Evolutionary conservation across 2,113 vertebrate species (phyloP).

Genomic region (Xyliphius kryptos): DNA sequence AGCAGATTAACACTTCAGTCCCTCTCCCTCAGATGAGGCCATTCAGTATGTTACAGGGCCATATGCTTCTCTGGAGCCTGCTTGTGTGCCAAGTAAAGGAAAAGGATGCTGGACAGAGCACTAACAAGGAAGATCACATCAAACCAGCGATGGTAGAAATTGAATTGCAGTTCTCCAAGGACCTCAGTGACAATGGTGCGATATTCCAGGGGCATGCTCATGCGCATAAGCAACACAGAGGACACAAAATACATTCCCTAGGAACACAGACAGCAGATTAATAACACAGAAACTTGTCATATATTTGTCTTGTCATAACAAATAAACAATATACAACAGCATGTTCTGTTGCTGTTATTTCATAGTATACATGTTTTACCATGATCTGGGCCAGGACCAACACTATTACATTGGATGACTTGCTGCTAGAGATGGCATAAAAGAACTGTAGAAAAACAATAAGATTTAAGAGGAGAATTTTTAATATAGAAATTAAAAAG

Average conservation of each 20-base stretch:
- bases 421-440: slow-evolving; percentile 97
- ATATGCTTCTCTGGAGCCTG: slow-evolving; percentile 97
- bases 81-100: slow-evolving; percentile 95
- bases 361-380: slow-evolving; percentile 66
- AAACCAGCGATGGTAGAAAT: slow-evolving; percentile 98
- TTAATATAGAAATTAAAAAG: too few relatives aligned
- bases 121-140: slow-evolving; percentile 98
- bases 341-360: too few relatives aligned
- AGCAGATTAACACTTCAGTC: not conserved
- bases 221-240: slow-evolving; percentile 90
- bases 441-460: slow-evolving; percentile 76
- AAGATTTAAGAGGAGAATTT: too few relatives aligned
- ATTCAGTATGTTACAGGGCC: slow-evolving; percentile 56
- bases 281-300: not conserved
- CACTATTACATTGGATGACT: slow-evolving; percentile 97
- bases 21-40: not conserved
- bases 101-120: slow-evolving; percentile 94
- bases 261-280: not conserved
- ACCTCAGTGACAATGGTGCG: slow-evolving; percentile 93
- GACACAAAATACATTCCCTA: slow-evolving; percentile 99
- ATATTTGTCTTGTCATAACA: too few relatives aligned
- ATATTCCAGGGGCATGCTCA: slow-evolving; percentile 96
- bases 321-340: not conserved
- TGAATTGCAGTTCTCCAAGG: slow-evolving; percentile 95
- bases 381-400: slow-evolving; percentile 97